Percentiles rank a stretch among this genome's conserved stretches.
These are phyloP conservation scores for Metridium senile DNA, from an alignment of 92 coral and sea anemone genomes.

Conservation along the genomic window DNA sequence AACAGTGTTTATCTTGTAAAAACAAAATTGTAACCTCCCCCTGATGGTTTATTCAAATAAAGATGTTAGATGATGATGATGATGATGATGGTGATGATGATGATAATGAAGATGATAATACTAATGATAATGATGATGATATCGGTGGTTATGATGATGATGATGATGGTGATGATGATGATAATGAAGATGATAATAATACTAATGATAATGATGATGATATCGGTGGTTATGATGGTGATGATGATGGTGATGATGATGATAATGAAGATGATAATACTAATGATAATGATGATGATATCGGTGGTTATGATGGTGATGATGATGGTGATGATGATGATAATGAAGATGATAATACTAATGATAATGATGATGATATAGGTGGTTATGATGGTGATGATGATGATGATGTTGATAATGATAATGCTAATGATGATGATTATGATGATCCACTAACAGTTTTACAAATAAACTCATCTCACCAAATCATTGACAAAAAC, in stretches of 20 bases:
- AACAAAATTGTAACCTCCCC: no score
- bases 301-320: neutral
- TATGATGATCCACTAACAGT: no score
- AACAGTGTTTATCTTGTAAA: no score
- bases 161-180: neutral
- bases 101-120: neutral
- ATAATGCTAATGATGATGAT: neutral
- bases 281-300: neutral
- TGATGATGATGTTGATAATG: neutral
- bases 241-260: neutral
- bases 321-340: neutral
- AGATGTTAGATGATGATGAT: no score
- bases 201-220: neutral
- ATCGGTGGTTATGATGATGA: neutral
- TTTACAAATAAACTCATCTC: neutral
- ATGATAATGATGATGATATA: neutral
- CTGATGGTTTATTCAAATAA: no score
- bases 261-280: neutral
- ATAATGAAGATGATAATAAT: no score
- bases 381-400: neutral
- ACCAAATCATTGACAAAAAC: constrained; percentile 64
- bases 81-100: neutral
- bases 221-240: neutral
- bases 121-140: neutral
- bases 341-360: neutral